Conservation (phyloP, 2,888 invertebrate genomes). For the Nemotelus nigrinus region DNA sequence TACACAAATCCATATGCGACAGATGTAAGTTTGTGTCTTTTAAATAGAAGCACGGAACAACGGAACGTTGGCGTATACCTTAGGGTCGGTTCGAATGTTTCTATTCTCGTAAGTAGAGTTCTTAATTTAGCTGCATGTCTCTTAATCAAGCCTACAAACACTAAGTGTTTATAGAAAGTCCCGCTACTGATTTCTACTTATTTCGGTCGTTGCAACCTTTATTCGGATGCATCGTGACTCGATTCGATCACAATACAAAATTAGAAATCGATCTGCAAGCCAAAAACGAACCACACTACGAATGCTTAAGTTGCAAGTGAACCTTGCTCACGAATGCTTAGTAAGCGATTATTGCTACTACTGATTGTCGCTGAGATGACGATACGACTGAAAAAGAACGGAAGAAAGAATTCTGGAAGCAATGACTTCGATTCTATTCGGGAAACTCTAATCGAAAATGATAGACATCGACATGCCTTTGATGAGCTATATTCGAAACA, state of each 20-base stretch:
- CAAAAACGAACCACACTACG: background rate
- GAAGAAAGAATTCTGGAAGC: constrained; percentile 36
- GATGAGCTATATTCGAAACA: constrained; percentile 16
- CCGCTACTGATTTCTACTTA: background rate
- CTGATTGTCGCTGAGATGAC: background rate
- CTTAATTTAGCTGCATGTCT: constrained; percentile 29
- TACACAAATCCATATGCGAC: background rate
- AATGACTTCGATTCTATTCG: constrained; percentile 34
- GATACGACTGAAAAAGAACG: background rate
- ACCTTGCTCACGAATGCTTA: too few relatives aligned
- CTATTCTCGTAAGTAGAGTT: constrained; percentile 24
- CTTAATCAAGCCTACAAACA: constrained; percentile 20
- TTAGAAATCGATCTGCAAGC: constrained; percentile 29
- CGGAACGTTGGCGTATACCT: constrained; percentile 5
- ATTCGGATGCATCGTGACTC: constrained; percentile 30
- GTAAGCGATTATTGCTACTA: background rate
- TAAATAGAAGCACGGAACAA: constrained; percentile 17
- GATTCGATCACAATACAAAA: constrained; percentile 30
- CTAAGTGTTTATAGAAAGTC: constrained; percentile 35
- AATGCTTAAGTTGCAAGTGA: background rate
- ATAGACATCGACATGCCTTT: background rate
- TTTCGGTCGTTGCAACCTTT: constrained; percentile 37
- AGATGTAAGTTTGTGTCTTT: background rate
- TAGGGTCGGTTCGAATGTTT: constrained; percentile 18
- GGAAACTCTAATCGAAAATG: constrained; percentile 21